These are phyloP conservation scores for Ploceus nigricollis DNA, from an alignment of 2,113 vertebrate genomes.

Conservation along the genomic window DNA sequence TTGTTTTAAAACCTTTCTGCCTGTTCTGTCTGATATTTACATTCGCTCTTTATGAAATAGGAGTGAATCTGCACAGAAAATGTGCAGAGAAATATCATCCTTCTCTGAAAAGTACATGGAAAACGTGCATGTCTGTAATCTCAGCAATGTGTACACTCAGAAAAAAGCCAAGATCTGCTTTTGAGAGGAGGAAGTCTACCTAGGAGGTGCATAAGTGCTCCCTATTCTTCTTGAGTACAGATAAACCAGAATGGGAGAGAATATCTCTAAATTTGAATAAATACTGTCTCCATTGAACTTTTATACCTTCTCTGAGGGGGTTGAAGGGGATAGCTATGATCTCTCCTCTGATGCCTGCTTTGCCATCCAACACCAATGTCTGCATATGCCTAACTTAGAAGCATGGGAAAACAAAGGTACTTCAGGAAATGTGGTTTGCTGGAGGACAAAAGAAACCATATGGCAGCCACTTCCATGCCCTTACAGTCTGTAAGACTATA, in stretches of 20 bases:
- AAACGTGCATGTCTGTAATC: neutral
- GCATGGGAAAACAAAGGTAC: neutral
- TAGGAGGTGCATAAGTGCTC: neutral
- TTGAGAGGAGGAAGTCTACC: neutral
- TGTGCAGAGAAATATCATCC: neutral
- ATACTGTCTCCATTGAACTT: neutral
- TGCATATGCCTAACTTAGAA: neutral
- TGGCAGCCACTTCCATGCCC: neutral
- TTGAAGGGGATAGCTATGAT: neutral
- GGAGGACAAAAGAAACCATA: neutral
- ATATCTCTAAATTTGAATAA: neutral
- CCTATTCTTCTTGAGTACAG: neutral
- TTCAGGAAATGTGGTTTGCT: neutral
- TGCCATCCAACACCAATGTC: neutral
- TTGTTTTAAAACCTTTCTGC: neutral
- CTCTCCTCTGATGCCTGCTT: neutral
- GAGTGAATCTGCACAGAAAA: neutral
- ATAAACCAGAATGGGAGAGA: neutral
- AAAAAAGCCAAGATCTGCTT: neutral
- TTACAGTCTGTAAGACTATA: neutral
- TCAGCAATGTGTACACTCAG: neutral
- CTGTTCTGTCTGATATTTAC: neutral
- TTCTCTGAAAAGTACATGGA: neutral
- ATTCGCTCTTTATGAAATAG: neutral
- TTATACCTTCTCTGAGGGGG: neutral